These are phyloP conservation scores for Hoplias malabaricus DNA, from an alignment of 2,113 vertebrate species.

Conservation along the genomic window DNA sequence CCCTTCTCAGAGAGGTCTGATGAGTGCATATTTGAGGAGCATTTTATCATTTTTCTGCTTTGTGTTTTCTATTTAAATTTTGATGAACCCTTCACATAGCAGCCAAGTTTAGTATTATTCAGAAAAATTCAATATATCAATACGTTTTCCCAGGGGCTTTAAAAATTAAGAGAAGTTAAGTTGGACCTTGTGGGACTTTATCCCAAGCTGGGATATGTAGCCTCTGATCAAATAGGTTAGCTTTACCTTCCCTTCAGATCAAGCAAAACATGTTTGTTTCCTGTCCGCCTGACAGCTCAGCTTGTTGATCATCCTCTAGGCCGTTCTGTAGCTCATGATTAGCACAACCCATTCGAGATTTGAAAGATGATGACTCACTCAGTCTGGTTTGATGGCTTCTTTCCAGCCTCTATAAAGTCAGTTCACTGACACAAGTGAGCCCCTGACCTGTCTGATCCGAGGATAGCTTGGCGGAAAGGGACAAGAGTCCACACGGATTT, in stretches of 20 bases:
- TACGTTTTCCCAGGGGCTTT: too few relatives aligned
- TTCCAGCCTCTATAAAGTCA: background rate
- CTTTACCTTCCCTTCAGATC: background rate
- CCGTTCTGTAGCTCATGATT: background rate
- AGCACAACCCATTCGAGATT: background rate
- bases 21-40: too few relatives aligned
- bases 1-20: too few relatives aligned
- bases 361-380: slow-evolving; percentile 7
- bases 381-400: background rate
- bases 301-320: background rate
- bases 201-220: background rate
- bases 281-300: background rate
- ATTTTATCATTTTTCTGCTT: too few relatives aligned
- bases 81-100: too few relatives aligned
- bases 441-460: background rate
- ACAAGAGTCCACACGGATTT: background rate
- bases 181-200: background rate
- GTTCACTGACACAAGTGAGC: slow-evolving; percentile 1
- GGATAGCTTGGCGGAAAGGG: background rate
- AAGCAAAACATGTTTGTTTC: background rate
- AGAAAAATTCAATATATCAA: too few relatives aligned
- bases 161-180: too few relatives aligned
- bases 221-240: background rate
- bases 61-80: too few relatives aligned
- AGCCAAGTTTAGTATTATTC: too few relatives aligned